Base-by-base conservation (phyloP, 2,113 vertebrate genomes). In the Bubo blakistoni region DNA sequence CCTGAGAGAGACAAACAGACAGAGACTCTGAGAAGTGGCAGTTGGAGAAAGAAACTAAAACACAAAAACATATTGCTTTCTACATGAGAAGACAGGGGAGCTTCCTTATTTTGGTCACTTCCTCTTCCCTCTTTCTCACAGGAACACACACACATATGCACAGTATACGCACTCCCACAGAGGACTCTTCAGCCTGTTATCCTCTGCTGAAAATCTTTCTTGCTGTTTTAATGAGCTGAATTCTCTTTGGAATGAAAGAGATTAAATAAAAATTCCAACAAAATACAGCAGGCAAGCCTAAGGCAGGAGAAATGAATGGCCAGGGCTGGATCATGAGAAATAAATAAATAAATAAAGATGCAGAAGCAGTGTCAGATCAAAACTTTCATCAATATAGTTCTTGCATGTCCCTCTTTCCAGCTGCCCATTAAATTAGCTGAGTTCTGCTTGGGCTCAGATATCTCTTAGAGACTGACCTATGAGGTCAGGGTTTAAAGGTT, bases 71-170 rank as follows among this genome's bases (percentile, higher is more conserved):
- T 40, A 34, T 11, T 57, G 69, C 83, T 87, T 91, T 92, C 84
- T 93, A 40, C 66, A 69, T 89, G 59, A 94, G 84, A 85, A 95
- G 36, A 34, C 40, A 46, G 84, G 49, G 65, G 74, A 86, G 16
- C 58, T 86, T 88, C 94, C 79, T 70, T 86, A 93, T 92, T 92
- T 92, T 84, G 24, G 44, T 67, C 26, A 86, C 94, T 96, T 96
- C 82, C 78, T 69, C 92, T 96, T 96, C 58, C 30, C 21, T 81
- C 38, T 97, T 92, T 94, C 92, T 95, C 71, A 95, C 19, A 69
- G 26, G 76, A 38, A 91, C 25, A 80, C 61, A 59, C 24, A 69
- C 8, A 34, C 5, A 40, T 36, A 58, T 30, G 20, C 71, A 69
- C 70, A 83, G 46, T 12, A 38, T 63, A 49, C 57, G 84, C 16